A percentile compares a stretch with the other conserved stretches of the same genome.
These are phyloP conservation scores for Nyctibius grandis DNA, from an alignment of 2,797 vertebrate species.

Conservation along the genomic window DNA sequence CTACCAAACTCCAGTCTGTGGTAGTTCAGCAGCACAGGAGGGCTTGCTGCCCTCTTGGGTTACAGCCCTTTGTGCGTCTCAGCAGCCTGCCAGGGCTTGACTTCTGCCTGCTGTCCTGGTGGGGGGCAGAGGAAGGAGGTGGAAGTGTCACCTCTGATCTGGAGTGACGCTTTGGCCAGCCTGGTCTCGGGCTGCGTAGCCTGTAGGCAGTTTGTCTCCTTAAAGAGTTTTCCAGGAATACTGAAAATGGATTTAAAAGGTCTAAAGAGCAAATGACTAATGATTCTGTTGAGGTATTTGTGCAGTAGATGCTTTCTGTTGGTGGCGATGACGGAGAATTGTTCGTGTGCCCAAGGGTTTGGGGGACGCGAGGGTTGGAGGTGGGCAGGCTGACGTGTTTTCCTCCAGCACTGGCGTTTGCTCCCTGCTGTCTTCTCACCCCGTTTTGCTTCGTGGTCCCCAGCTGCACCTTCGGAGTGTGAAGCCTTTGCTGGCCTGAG, in stretches of 20 bases:
- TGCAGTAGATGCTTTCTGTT: neutral
- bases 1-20: neutral
- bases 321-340: neutral
- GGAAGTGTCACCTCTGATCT: neutral
- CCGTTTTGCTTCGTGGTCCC: fast-evolving
- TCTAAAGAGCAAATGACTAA: neutral
- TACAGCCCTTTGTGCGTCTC: neutral
- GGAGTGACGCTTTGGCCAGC: neutral
- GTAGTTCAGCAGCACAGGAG: neutral
- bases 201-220: neutral
- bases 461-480: neutral
- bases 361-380: neutral
- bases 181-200: fast-evolving
- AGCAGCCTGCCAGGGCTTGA: neutral
- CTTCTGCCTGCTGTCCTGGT: neutral
- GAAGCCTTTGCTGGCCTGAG: neutral
- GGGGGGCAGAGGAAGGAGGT: neutral
- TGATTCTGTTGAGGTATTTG: neutral
- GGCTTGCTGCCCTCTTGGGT: neutral
- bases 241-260: neutral
- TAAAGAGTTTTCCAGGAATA: neutral
- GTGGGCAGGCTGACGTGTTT: fast-evolving
- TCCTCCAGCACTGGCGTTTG: neutral
- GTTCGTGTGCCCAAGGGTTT: fast-evolving
- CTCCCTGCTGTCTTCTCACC: neutral